A percentile compares a stretch with the other conserved stretches of the same genome.
Evolutionary conservation across 37 sponge, comb jelly and placozoan genomes (phyloP).

Genomic region (Eunapius fragilis): DNA sequence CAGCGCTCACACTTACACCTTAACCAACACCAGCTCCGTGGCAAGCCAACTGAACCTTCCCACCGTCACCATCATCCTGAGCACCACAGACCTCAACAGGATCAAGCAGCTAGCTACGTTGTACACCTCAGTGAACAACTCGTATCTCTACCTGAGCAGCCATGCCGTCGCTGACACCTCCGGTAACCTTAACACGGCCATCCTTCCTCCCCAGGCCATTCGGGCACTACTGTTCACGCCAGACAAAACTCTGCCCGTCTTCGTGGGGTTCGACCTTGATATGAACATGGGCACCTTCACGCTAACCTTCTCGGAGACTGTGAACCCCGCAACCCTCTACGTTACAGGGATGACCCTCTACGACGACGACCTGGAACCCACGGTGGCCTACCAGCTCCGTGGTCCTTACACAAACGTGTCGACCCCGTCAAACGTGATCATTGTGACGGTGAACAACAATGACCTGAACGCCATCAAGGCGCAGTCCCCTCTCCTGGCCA

Average conservation of each 20-base stretch:
- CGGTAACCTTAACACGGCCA: slow-evolving; percentile 53
- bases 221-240: slow-evolving; percentile 3
- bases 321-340: slow-evolving; percentile 70
- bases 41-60: slow-evolving; percentile 2
- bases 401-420: slow-evolving; percentile 54
- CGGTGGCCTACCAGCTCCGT: slow-evolving; percentile 43
- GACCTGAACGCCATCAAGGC: slow-evolving; percentile 83
- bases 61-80: slow-evolving; percentile 35
- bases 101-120: slow-evolving; percentile 62
- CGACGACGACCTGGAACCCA: slow-evolving; percentile 4
- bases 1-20: slow-evolving; percentile 25
- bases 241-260: slow-evolving; percentile 48
- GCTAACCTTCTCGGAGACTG: slow-evolving; percentile 77
- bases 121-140: slow-evolving; percentile 48
- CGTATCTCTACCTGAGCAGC: slow-evolving; percentile 53
- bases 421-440: slow-evolving; percentile 36
- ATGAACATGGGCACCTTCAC: slow-evolving; percentile 77
- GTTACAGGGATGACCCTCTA: slow-evolving; percentile 67
- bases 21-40: slow-evolving; percentile 25
- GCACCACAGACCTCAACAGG: slow-evolving; percentile 67
- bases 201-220: slow-evolving; percentile 12
- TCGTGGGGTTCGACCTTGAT: slow-evolving; percentile 70
- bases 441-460: slow-evolving; percentile 60
- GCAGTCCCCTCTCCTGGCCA: slow-evolving; percentile 39
- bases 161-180: slow-evolving; percentile 67